Base-by-base conservation (phyloP, 2,113 vertebrate genomes). In the Nesogale talazaci region DNA sequence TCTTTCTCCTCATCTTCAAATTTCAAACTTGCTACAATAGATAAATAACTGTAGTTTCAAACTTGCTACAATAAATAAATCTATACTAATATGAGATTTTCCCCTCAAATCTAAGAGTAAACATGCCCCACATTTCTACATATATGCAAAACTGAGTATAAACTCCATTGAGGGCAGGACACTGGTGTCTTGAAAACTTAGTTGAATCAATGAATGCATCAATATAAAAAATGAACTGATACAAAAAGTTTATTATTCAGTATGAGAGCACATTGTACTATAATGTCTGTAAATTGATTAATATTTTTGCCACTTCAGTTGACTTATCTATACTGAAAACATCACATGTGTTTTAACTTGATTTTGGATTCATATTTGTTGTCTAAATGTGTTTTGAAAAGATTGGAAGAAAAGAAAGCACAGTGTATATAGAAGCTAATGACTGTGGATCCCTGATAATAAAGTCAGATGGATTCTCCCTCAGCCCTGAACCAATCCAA, bases 341-440 rank as follows among this genome's bases (percentile, higher is more conserved):
- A 20, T 16, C 56, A 34, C 65, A 80, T 14, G 29, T 81, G 94
- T 52, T 80, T 81, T 69, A 89, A 80, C 17, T 92, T 90, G 76
- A 82, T 59, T 90, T 85, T 85, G 16, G 29, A 90, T 79, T 29
- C 42, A 74, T 84, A 38, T 79, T 38, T 65, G 1, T 56, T 40
- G 2, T 82, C 90, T 91, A 81, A 81, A 77, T 91, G 42, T 78
- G 4, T 27, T 89, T 86, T 80, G 52, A 61, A 36, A 91, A 90
- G 29, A 31, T 69, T 10, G 83, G 42, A 46, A 29, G 42, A 31
- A 31, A 27, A 77, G 46, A 12, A 27, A 19, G 25, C 59, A 86
- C 15, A 76, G 38, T 75, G 34, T 83, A 42, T 36, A 85, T 76
- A 52, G 85, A 94, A 95, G 15, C 85, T 92, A 80, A 63, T 83